These are phyloP conservation scores for Spatula versicolor DNA, from an alignment of 2,797 vertebrate genomes.

Conservation along the genomic window DNA sequence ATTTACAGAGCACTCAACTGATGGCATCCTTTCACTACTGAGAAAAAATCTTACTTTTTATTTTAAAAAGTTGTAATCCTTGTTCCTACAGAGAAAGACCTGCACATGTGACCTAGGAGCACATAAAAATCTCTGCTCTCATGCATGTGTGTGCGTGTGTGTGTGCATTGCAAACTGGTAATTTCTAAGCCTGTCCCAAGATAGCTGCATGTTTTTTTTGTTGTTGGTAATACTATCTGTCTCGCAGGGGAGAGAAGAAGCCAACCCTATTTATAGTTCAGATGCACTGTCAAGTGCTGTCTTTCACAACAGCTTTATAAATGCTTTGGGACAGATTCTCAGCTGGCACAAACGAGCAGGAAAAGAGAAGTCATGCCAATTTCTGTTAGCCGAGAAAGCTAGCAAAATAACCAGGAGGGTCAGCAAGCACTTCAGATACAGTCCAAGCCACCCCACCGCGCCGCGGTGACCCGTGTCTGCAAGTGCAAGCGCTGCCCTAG, in stretches of 20 bases:
- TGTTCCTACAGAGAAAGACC: not conserved
- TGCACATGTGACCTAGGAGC: not conserved
- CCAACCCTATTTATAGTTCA: conserved; percentile 59
- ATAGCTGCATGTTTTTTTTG: not conserved
- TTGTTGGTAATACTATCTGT: conserved; percentile 54
- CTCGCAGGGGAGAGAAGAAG: conserved; percentile 34
- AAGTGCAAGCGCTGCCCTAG: not conserved
- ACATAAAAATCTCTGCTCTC: not conserved
- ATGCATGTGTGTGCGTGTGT: not conserved
- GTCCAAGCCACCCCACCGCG: not conserved
- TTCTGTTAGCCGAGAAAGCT: not conserved
- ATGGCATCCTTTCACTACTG: not conserved
- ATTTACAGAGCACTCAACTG: not conserved
- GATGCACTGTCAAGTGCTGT: conserved; percentile 49
- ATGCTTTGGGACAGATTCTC: conserved; percentile 32
- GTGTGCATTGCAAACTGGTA: not conserved
- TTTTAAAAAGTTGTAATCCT: not conserved
- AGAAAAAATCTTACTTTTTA: not conserved
- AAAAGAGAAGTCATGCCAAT: conserved; percentile 11
- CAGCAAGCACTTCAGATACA: not conserved
- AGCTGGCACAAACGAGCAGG: not conserved
- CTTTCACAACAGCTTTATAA: conserved; percentile 52
- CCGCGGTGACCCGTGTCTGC: not conserved
- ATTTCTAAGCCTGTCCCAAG: conserved; percentile 2
- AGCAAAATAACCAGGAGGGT: not conserved